These are phyloP conservation scores for Bubalus kerabau DNA, from an alignment of 2,113 vertebrate species.

Conservation along the genomic window DNA sequence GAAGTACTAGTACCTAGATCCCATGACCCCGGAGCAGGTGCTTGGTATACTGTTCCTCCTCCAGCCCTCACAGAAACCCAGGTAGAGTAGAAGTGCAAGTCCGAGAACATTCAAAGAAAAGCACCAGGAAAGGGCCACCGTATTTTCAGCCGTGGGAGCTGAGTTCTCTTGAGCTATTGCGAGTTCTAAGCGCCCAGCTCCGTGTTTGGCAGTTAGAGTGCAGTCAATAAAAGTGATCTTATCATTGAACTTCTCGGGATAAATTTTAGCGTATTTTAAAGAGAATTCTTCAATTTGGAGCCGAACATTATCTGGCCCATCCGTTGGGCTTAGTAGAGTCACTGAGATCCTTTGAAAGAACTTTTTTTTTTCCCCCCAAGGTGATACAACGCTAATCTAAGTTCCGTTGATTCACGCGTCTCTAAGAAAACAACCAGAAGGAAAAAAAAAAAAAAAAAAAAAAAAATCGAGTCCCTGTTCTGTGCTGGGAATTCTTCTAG, in stretches of 20 bases:
- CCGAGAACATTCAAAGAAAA: not conserved
- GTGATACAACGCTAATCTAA: not conserved
- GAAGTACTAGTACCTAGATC: not conserved
- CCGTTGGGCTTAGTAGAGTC: not conserved
- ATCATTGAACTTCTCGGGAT: not conserved
- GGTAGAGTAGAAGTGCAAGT: not conserved
- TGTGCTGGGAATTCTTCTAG: not conserved
- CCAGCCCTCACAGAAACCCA: not conserved
- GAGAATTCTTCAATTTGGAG: not conserved
- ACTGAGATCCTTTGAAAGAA: not conserved
- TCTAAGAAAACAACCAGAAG: not conserved
- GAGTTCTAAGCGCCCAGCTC: not conserved
- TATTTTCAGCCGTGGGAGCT: not conserved
- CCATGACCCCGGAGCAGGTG: rapidly evolving
- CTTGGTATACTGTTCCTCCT: not conserved
- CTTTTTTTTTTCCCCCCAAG: not conserved
- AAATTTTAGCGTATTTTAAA: not conserved
- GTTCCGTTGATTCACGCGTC: not conserved
- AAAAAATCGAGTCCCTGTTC: not conserved
- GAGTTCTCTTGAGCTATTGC: not conserved
- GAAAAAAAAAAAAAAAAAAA: not conserved
- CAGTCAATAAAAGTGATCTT: not conserved
- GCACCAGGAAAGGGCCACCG: not conserved
- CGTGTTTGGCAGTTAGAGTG: not conserved
- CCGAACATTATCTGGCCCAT: not conserved